Evolutionary conservation across 2,113 vertebrate genomes (phyloP), one percentile per base, ranked within the genome.

Genomic region (Perognathus longimembris): DNA sequence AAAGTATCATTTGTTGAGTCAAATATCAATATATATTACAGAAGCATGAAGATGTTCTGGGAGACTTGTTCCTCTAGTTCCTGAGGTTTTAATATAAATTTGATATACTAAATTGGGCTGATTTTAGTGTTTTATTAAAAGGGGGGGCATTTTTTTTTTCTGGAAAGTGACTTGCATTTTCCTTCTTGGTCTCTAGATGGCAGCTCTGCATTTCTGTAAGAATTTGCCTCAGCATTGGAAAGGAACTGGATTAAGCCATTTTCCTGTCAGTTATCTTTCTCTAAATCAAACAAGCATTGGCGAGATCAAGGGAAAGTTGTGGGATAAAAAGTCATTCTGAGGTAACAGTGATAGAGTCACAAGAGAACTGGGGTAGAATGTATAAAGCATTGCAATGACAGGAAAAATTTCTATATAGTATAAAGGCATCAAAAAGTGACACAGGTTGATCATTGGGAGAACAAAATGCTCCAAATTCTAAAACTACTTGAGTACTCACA

Each of bases 101-200:
- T 18, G 32, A 12, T 78, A 4, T 45, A 40, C 45, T 50, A n/a
- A 24, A 2, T 70, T 77, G 32, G 83, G 42, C 76, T 38, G 10
- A 21, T 70, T 85, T 84, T 3, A 22, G 26, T 64, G 34, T 54
- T 76, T 86, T 50, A 57, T 0, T 54, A 54, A 18, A 54, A 54
- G 17, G 50, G 50, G 17, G 17, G 50, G 50, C 50, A 54, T 54
- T 54, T 54, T 54, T 54, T 54, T 54, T 54, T 89, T 36, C 0
- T 24, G 11, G 7, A n/a, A 66, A 18, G 3, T 1, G 5, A 17
- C 38, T 81, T 92, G 94, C 77, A 24, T 30, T 95, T 93, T 80
- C 38, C 71, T 71, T 14, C 0, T 70, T 4, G 57, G 91, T 73
- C 97, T 94, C 97, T 98, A 98, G 98, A 86, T 97, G 97, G 97